phyloP scores from a whole-genome alignment of 2,113 vertebrate species.

The Oreochromis spilurus region DNA sequence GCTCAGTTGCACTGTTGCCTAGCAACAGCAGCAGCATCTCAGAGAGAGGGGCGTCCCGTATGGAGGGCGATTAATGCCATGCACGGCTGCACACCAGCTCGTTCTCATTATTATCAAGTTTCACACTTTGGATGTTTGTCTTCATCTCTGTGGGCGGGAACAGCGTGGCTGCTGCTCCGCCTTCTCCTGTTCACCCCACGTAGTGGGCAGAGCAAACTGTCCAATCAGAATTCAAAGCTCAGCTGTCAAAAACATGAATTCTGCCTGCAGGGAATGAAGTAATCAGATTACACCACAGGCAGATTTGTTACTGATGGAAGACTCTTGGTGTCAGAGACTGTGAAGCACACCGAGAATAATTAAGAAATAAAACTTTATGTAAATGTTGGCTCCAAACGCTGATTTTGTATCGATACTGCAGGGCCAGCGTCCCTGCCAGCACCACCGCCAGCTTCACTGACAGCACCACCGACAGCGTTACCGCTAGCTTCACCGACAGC shows the following conservation, averaged over 20 bases:
- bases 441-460: rapidly evolving
- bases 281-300: not conserved
- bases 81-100: not conserved
- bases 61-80: not conserved
- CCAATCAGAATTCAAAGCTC: not conserved
- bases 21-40: conserved; percentile 14
- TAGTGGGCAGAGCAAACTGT: not conserved
- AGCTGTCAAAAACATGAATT: not conserved
- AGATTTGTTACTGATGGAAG: not conserved
- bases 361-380: not conserved
- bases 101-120: not conserved
- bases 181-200: not conserved
- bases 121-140: not conserved
- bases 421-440: rapidly evolving
- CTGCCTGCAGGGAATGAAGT: not conserved
- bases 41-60: not conserved
- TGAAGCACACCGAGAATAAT: not conserved
- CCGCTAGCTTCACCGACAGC: rapidly evolving
- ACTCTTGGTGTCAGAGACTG: not conserved
- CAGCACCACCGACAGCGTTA: not conserved
- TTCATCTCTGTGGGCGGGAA: not conserved
- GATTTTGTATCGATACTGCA: not conserved
- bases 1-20: conserved; percentile 30
- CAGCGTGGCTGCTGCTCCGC: not conserved
- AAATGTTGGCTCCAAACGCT: not conserved